phyloP scores from a whole-genome alignment of 37 sponge, comb jelly and placozoan genomes.

The Lycopodina hypogea region DNA sequence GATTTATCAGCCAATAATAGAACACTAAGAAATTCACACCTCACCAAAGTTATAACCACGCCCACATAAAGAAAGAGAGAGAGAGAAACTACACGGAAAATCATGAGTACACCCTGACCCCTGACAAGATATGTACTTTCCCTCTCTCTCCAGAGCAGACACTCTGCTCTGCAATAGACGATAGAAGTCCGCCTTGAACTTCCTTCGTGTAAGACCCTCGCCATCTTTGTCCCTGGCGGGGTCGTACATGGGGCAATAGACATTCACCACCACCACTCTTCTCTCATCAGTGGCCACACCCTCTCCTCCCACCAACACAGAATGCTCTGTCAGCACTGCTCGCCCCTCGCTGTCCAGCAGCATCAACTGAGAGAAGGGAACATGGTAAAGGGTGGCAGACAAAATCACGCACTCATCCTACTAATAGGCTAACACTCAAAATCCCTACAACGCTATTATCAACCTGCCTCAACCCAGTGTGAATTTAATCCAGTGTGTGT shows the following conservation, averaged over 20 bases:
- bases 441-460: no score
- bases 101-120: no score
- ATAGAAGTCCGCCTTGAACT: constrained; percentile 78
- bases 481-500: no score
- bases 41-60: not conserved
- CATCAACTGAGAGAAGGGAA: not conserved
- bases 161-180: constrained; percentile 48
- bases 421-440: no score
- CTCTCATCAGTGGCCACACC: not conserved
- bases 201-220: constrained; percentile 36
- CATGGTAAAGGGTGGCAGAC: no score
- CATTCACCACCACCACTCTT: constrained; percentile 73
- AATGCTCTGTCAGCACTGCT: constrained; percentile 74
- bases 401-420: no score
- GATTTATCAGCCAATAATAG: not conserved
- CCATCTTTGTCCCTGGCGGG: constrained; percentile 22
- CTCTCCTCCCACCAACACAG: not conserved
- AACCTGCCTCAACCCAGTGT: no score
- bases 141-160: constrained; percentile 46
- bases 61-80: not conserved
- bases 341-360: constrained; percentile 71
- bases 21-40: not conserved
- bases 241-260: constrained; percentile 82
- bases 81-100: not conserved
- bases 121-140: constrained; percentile 50